phyloP scores from a whole-genome alignment of 2,113 vertebrate genomes.

The Entomyzon cyanotis region DNA sequence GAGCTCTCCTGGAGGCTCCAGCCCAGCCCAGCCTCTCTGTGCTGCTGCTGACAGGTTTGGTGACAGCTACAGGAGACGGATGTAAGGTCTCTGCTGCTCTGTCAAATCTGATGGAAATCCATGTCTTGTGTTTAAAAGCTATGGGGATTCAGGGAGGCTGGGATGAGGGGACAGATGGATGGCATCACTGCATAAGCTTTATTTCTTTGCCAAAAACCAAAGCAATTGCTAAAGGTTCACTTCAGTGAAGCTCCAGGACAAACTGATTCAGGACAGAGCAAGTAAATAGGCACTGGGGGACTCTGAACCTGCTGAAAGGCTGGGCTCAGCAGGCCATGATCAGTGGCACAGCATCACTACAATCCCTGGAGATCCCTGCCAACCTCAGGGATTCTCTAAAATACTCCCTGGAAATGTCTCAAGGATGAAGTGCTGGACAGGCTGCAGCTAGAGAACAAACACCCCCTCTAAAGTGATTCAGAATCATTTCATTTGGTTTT shows the following conservation, averaged over 20 bases:
- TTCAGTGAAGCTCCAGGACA: not conserved
- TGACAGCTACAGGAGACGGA: not conserved
- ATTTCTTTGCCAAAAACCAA: not conserved
- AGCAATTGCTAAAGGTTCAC: not conserved
- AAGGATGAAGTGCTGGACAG: not conserved
- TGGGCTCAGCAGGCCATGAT: not conserved
- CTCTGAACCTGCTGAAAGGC: not conserved
- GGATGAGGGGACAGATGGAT: not conserved
- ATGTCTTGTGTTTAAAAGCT: not conserved
- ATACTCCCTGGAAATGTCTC: not conserved
- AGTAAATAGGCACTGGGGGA: not conserved
- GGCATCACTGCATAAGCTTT: not conserved
- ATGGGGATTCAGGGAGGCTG: fast-evolving
- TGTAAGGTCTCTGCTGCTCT: not conserved
- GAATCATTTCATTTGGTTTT: not conserved
- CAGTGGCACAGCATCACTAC: not conserved
- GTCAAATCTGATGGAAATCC: not conserved
- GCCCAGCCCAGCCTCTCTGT: not conserved
- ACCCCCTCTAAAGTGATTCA: not conserved
- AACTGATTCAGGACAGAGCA: not conserved
- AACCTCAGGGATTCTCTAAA: not conserved
- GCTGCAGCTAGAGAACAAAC: not conserved
- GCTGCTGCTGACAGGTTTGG: not conserved
- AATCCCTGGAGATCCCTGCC: not conserved
- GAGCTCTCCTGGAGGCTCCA: not conserved